A percentile compares a stretch with the other conserved stretches of the same genome.
Conservation (phyloP, 2,113 vertebrate genomes). For the Brachypodius melanocephalos region DNA sequence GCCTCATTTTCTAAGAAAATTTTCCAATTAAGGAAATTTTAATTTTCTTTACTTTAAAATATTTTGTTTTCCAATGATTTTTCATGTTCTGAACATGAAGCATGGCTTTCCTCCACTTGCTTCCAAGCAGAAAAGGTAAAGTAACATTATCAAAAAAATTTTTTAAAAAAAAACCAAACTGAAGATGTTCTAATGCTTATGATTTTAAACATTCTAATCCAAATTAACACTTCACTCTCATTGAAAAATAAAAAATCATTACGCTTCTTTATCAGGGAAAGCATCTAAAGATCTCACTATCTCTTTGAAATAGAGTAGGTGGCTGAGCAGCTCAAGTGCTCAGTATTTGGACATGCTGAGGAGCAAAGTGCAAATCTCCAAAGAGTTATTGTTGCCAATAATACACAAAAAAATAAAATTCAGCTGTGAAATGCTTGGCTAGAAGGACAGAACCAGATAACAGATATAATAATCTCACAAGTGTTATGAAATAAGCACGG, state of each 20-base stretch:
- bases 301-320: not conserved
- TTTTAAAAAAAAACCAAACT: fast-evolving
- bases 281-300: not conserved
- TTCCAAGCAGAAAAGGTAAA: not conserved
- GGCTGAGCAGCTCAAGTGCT: not conserved
- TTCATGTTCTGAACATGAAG: not conserved
- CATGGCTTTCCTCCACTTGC: not conserved
- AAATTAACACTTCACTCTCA: not conserved
- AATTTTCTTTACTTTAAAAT: not conserved
- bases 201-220: not conserved
- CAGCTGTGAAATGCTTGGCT: not conserved
- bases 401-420: not conserved
- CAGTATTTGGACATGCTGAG: not conserved
- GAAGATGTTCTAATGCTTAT: not conserved
- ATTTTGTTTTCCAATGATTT: not conserved
- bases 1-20: not conserved
- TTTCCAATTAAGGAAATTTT: not conserved
- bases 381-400: not conserved
- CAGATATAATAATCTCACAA: not conserved
- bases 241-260: not conserved
- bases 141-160: not conserved
- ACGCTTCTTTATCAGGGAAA: not conserved
- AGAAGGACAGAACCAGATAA: not conserved
- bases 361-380: not conserved
- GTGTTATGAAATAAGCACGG: not conserved